These are phyloP conservation scores for Choreutis nemorana DNA, from an alignment of 2,888 invertebrate species.

Conservation along the genomic window DNA sequence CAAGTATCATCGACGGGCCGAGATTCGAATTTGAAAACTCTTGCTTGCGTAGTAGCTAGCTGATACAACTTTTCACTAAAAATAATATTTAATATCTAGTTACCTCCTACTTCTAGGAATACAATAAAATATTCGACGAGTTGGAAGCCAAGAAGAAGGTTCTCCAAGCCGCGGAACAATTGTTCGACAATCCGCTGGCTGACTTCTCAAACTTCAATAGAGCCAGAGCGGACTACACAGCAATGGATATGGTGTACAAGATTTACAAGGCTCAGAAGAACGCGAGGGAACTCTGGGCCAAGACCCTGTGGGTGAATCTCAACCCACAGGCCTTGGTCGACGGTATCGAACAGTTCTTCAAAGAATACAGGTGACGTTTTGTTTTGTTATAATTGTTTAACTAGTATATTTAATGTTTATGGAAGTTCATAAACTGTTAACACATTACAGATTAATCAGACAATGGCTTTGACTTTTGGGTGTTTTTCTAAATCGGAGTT, in stretches of 20 bases:
- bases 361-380: constrained; percentile 67
- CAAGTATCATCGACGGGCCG: no score
- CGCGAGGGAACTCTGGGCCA: constrained; percentile 83
- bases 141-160: constrained; percentile 70
- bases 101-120: constrained; percentile 49
- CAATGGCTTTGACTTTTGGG: no score
- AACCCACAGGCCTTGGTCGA: constrained; percentile 85
- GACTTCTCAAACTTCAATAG: constrained; percentile 80
- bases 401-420: constrained; percentile 1
- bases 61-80: no score
- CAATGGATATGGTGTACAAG: constrained; percentile 77
- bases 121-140: constrained; percentile 69
- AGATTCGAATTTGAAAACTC: no score
- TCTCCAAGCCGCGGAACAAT: constrained; percentile 74
- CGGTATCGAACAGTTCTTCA: constrained; percentile 86
- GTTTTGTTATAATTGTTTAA: background rate
- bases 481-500: no score
- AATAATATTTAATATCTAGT: no score
- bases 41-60: no score
- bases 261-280: constrained; percentile 81
- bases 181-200: constrained; percentile 87
- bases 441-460: no score
- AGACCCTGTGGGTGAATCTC: constrained; percentile 87
- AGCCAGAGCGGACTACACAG: constrained; percentile 68
- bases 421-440: background rate